Conservation (phyloP, 2,797 vertebrate genomes). For the Poeciliopsis paucimaculata region DNA sequence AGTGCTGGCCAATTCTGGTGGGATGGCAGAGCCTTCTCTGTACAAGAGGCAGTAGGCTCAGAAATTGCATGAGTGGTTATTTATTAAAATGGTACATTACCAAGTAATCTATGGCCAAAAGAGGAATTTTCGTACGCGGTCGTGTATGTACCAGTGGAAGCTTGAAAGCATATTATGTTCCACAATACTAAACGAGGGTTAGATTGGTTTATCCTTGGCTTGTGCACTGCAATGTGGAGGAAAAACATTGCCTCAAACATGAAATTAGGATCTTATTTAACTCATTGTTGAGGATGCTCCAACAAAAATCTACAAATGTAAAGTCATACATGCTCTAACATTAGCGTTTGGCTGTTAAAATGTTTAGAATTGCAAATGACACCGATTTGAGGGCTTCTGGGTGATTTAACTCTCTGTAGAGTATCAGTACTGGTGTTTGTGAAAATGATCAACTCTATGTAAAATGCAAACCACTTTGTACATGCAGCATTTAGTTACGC, state of each 20-base stretch:
- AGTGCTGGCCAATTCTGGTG: not conserved
- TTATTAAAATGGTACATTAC: not conserved
- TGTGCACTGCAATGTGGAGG: not conserved
- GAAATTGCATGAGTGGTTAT: not conserved
- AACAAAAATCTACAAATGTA: not conserved
- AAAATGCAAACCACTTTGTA: not conserved
- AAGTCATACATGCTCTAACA: not conserved
- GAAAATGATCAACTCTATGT: not conserved
- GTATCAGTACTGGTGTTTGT: not conserved
- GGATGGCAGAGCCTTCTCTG: not conserved
- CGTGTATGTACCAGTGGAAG: not conserved
- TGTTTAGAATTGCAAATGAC: not conserved
- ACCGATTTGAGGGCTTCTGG: not conserved
- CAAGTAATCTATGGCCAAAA: not conserved
- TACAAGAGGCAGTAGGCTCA: not conserved
- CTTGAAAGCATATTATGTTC: not conserved
- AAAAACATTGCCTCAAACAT: not conserved
- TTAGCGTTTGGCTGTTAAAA: not conserved
- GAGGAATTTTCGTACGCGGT: not conserved
- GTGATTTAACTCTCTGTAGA: not conserved
- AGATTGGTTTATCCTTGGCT: not conserved
- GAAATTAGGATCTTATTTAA: not conserved
- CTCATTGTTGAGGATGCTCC: not conserved
- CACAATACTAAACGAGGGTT: not conserved
- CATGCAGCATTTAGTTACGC: not conserved